phyloP scores from a whole-genome alignment of 1,140 invertebrate genomes.

The Leucophenga varia region DNA sequence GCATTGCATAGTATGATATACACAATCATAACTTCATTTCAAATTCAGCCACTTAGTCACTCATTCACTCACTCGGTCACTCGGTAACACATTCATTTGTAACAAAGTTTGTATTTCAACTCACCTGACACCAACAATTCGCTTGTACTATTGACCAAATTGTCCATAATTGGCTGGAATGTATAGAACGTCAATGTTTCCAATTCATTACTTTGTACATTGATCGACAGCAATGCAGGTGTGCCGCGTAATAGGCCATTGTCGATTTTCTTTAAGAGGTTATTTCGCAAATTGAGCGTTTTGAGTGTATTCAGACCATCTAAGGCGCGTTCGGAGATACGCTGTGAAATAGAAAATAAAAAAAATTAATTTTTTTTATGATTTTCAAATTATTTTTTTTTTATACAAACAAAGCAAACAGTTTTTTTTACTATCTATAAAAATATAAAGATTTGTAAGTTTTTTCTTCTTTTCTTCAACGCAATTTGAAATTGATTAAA shows the following conservation, averaged over 20 bases:
- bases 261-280: constrained; percentile 67
- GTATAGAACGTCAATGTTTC: constrained; percentile 73
- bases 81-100: too few species aligned
- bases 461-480: too few species aligned
- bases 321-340: constrained; percentile 71
- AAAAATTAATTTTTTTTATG: not conserved
- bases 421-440: too few species aligned
- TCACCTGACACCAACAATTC: constrained; percentile 76
- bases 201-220: constrained; percentile 71
- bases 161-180: constrained; percentile 70
- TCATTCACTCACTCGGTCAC: too few species aligned
- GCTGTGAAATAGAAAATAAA: constrained; percentile 35
- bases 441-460: too few species aligned
- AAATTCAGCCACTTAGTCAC: too few species aligned
- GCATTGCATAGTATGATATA: too few species aligned
- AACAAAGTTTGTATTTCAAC: too few species aligned
- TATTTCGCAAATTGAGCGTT: constrained; percentile 70
- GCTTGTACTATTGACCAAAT: constrained; percentile 70
- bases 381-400: too few species aligned
- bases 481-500: too few species aligned
- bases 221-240: constrained; percentile 66
- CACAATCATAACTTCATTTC: constrained; percentile 18
- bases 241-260: constrained; percentile 67
- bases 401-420: too few species aligned
- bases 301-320: constrained; percentile 68